Base-by-base conservation (phyloP, 2,113 vertebrate species). In the Oryzias celebensis region DNA sequence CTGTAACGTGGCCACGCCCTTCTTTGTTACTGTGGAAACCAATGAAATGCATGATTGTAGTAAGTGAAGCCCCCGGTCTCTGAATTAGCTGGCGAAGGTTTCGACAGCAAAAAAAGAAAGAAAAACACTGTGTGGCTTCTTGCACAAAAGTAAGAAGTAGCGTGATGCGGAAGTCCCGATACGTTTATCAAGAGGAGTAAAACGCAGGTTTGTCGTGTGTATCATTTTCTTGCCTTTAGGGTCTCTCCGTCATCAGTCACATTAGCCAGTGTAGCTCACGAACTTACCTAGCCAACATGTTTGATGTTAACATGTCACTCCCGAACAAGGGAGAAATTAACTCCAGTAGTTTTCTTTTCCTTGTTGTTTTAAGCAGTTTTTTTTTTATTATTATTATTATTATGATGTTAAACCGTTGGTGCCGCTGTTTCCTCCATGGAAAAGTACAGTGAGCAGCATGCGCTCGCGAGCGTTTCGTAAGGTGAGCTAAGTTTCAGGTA, bases 1-100 rank as follows among this genome's bases (percentile, higher is more conserved):
- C 12, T 2, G 36, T 12, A 36, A 36, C 36, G 26, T 52, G 45
- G 14, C 65, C 77, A 71, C 81, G 73, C 75, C 80, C 48, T 70
- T 44, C 74, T 66, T 75, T 75, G 79, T 87, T 87, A 82, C 85
- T 76, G 73, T 90, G 83, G 83, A 80, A 86, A 89, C 85, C 74
- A 58, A 15, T 69, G 80, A 77, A 71, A 44, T 49, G 67, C 82
- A 81, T 68, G 62, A 59, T 64, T 20, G 65, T 23, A 28, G 76
- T 58, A 20, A 56, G 49, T 3, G 65, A 78, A 18, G 20, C 36
- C 36, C 31, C 36, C 12, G 18, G 47, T 48, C 18, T 8, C 47
- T 48, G 47, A 20, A 48, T 10, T 10, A n/a, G 78, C 73, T 62
- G 52, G 62, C 36, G 59, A 52, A 42, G 47, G 46, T 1, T 48